Percentiles rank a stretch among this genome's conserved stretches.
Conservation (phyloP, 2,797 vertebrate species). For the Hydrocynus forskahlii region DNA sequence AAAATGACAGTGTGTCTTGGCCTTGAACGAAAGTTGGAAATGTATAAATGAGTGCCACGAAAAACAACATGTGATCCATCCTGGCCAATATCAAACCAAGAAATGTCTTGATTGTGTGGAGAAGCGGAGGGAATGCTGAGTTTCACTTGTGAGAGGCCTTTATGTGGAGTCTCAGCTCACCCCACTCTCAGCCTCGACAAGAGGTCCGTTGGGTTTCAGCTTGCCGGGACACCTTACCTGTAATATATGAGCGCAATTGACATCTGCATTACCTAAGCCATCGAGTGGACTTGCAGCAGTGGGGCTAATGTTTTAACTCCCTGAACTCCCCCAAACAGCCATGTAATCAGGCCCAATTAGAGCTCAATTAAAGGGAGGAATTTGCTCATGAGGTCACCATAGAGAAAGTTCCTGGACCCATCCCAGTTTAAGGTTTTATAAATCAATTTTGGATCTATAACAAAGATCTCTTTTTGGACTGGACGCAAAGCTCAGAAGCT, state of each 20-base stretch:
- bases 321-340: constrained; percentile 65
- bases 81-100: constrained; percentile 45
- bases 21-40: constrained; percentile 31
- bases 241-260: constrained; percentile 63
- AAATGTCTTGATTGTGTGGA: constrained; percentile 22
- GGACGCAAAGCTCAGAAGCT: constrained; percentile 3
- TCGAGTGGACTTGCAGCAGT: constrained; percentile 4
- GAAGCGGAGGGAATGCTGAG: constrained; percentile 14
- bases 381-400: constrained; percentile 73
- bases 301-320: constrained; percentile 47
- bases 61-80: constrained; percentile 38
- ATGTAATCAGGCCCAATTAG: constrained; percentile 75
- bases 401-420: constrained; percentile 63
- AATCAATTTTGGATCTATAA: constrained; percentile 65
- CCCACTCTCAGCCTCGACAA: constrained; percentile 57
- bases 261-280: constrained; percentile 49
- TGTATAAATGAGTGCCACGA: constrained; percentile 27
- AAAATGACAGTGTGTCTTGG: constrained; percentile 25
- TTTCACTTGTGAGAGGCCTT: constrained; percentile 26
- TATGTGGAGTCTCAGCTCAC: constrained; percentile 26
- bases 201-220: constrained; percentile 61
- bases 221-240: constrained; percentile 70
- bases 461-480: constrained; percentile 51
- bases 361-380: constrained; percentile 70
- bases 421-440: constrained; percentile 62